These are phyloP conservation scores for Watersipora subatra DNA, from an alignment of 1,140 invertebrate species.

Conservation along the genomic window DNA sequence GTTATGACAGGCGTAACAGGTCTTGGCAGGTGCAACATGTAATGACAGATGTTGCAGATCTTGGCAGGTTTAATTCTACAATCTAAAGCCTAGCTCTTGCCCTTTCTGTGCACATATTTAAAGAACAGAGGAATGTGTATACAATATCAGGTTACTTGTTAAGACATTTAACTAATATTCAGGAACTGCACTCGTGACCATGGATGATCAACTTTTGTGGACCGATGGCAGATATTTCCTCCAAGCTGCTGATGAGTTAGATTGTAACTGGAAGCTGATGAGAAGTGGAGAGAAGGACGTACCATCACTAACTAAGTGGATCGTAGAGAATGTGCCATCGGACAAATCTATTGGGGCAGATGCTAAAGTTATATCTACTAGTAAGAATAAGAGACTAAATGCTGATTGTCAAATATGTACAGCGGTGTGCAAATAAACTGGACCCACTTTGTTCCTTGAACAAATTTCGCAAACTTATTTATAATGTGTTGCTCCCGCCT, in stretches of 20 bases:
- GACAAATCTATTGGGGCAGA: conserved; percentile 68
- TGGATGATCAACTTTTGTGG: conserved; percentile 53
- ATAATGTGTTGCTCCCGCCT: no score
- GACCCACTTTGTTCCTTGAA: no score
- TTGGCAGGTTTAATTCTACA: no score
- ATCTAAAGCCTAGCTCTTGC: no score
- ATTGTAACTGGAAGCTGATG: conserved; percentile 53
- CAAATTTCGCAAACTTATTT: no score
- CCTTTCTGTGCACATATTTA: neutral
- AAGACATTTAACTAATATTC: neutral
- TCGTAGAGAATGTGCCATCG: conserved; percentile 51
- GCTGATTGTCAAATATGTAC: neutral
- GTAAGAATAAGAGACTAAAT: conserved; percentile 29
- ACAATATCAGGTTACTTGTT: neutral
- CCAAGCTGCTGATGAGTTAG: conserved; percentile 46
- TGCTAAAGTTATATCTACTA: conserved; percentile 56
- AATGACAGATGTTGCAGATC: no score
- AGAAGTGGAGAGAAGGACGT: conserved; percentile 52
- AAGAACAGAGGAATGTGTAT: neutral
- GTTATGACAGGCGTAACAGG: no score
- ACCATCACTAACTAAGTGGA: conserved; percentile 57
- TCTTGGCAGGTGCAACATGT: no score
- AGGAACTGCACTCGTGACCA: neutral
- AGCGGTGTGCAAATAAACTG: no score
- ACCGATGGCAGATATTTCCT: conserved; percentile 88